Conservation (phyloP, 2,888 invertebrate species). For the Stenoptilia bipunctidactyla region DNA sequence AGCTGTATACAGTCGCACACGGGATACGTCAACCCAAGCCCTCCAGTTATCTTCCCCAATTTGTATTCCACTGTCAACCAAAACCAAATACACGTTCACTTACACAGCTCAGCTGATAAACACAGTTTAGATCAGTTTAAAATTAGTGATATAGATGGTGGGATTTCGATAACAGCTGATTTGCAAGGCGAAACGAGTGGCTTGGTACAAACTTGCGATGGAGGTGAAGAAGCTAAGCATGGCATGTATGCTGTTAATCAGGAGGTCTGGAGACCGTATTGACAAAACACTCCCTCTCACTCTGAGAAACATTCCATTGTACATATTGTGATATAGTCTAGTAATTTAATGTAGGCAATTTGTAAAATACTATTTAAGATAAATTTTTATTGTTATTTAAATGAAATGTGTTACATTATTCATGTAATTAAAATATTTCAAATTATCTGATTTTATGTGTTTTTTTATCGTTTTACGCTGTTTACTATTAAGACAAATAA, state of each 20-base stretch:
- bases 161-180: slow-evolving; percentile 68
- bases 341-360: neutral
- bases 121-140: slow-evolving; percentile 76
- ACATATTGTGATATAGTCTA: slow-evolving; percentile 59
- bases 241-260: slow-evolving; percentile 45
- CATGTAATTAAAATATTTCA: neutral
- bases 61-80: slow-evolving; percentile 88
- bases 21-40: slow-evolving; percentile 72
- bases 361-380: slow-evolving; percentile 1
- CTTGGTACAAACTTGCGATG: slow-evolving; percentile 63
- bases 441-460: neutral
- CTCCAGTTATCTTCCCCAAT: slow-evolving; percentile 83
- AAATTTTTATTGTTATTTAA: neutral
- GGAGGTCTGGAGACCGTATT: slow-evolving; percentile 85
- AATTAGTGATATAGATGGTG: slow-evolving; percentile 71
- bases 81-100: slow-evolving; percentile 87
- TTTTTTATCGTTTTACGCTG: neutral
- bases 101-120: slow-evolving; percentile 77
- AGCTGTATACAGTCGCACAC: slow-evolving; percentile 68
- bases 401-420: neutral
- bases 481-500: too few relatives aligned
- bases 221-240: slow-evolving; percentile 66
- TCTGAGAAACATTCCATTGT: slow-evolving; percentile 41
- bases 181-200: slow-evolving; percentile 57
- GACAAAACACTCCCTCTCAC: slow-evolving; percentile 37